Percentiles rank a stretch among this genome's conserved stretches.
phyloP scores from a whole-genome alignment of 1,140 invertebrate species.

The Paracyclopina nana region DNA sequence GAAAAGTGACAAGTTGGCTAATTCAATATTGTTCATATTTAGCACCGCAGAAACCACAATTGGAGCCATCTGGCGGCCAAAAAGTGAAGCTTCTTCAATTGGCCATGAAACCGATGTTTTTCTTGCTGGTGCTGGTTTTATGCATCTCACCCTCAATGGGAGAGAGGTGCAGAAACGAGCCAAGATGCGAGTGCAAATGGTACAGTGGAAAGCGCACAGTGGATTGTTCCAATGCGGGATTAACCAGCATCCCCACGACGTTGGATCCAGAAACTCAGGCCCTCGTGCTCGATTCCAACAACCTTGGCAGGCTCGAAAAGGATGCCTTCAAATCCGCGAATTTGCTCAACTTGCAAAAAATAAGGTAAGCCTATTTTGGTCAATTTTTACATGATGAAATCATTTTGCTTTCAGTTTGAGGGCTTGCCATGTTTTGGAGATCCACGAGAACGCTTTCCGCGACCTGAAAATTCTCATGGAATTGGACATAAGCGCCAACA shows the following conservation, averaged over 20 bases:
- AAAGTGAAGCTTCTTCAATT: no score
- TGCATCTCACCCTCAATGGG: no score
- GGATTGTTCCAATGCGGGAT: conserved; percentile 49
- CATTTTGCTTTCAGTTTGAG: conserved; percentile 54
- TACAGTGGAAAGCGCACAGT: conserved; percentile 67
- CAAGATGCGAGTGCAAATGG: conserved; percentile 66
- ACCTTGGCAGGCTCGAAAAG: conserved; percentile 46
- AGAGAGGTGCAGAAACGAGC: conserved; percentile 29
- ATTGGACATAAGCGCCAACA: conserved; percentile 56
- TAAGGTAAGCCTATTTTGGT: no score
- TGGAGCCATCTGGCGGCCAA: no score
- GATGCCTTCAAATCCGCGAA: conserved; percentile 56
- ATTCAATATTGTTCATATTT: no score
- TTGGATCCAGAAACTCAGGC: conserved; percentile 66
- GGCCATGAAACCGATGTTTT: no score
- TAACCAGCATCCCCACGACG: conserved; percentile 44
- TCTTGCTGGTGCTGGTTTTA: no score
- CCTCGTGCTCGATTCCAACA: conserved; percentile 56
- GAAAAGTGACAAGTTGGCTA: no score
- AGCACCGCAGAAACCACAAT: no score
- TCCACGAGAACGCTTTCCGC: conserved; percentile 59
- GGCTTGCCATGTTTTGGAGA: conserved; percentile 44
- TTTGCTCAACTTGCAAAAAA: conserved; percentile 59
- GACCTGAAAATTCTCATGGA: conserved; percentile 68
- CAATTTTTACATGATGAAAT: no score